Conservation (phyloP, 2,888 invertebrate genomes). For the Epistrophe grossulariae region DNA sequence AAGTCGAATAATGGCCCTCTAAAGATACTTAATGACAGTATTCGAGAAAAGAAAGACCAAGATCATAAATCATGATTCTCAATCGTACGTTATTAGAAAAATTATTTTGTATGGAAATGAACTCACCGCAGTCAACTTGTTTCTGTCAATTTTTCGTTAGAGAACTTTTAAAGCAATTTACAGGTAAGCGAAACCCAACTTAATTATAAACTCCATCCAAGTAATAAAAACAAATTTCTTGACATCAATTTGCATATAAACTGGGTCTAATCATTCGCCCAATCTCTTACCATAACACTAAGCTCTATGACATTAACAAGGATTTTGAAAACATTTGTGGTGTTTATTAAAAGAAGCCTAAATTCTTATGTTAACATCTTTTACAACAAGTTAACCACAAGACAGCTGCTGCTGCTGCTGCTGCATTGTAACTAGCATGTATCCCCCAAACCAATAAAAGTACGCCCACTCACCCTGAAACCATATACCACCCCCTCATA, state of each 20-base stretch:
- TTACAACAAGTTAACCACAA: slow-evolving; percentile 17
- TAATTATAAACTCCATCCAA: not conserved
- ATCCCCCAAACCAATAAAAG: not conserved
- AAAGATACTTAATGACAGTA: no score
- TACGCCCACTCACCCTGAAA: not conserved
- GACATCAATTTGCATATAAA: not conserved
- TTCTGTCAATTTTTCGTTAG: no score
- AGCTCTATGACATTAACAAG: not conserved
- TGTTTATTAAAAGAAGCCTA: not conserved
- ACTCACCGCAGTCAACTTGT: no score
- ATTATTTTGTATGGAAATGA: no score
- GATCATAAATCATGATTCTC: no score
- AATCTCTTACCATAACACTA: no score
- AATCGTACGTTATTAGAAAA: no score
- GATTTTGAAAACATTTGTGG: not conserved
- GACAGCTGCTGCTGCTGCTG: slow-evolving; percentile 6
- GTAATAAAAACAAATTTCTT: not conserved
- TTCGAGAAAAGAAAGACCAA: no score
- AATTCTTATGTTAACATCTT: slow-evolving; percentile 11
- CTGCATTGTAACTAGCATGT: not conserved
- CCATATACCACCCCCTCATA: not conserved
- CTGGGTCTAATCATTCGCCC: not conserved
- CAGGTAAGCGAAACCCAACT: not conserved
- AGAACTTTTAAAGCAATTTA: not conserved
- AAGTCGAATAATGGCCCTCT: no score